Conservation (phyloP, 2,113 vertebrate genomes). For the Guaruba guarouba region DNA sequence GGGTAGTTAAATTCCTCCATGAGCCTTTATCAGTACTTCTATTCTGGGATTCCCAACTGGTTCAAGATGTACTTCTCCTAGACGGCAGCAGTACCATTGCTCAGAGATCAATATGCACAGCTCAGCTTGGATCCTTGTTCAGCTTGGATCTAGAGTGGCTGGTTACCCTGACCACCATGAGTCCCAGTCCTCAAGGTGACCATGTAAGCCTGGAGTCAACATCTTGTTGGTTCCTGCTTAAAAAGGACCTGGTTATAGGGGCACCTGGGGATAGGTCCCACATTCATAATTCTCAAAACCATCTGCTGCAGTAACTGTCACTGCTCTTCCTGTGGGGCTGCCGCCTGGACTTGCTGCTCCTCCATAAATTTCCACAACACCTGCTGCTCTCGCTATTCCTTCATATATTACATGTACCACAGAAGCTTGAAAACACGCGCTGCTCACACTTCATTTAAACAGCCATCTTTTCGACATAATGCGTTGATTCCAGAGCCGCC, state of each 20-base stretch:
- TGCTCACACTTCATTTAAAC: neutral
- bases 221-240: neutral
- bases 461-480: rapidly evolving
- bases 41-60: conserved; percentile 63
- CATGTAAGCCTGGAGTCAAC: neutral
- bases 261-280: neutral
- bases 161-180: neutral
- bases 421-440: neutral
- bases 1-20: conserved; percentile 73
- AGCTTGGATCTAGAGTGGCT: neutral
- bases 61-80: conserved; percentile 52
- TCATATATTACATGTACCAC: neutral
- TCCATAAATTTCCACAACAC: conserved; percentile 30
- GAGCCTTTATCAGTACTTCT: conserved; percentile 64
- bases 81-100: neutral
- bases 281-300: neutral
- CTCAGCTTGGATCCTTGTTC: neutral
- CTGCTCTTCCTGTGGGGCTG: conserved; percentile 37
- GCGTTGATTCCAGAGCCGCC: rapidly evolving
- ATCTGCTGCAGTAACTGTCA: conserved; percentile 32
- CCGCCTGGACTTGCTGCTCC: neutral
- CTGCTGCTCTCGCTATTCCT: neutral
- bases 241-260: neutral
- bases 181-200: neutral
- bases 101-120: neutral